phyloP scores from a whole-genome alignment of 2,888 invertebrate species.

The Pyrgus malvae region DNA sequence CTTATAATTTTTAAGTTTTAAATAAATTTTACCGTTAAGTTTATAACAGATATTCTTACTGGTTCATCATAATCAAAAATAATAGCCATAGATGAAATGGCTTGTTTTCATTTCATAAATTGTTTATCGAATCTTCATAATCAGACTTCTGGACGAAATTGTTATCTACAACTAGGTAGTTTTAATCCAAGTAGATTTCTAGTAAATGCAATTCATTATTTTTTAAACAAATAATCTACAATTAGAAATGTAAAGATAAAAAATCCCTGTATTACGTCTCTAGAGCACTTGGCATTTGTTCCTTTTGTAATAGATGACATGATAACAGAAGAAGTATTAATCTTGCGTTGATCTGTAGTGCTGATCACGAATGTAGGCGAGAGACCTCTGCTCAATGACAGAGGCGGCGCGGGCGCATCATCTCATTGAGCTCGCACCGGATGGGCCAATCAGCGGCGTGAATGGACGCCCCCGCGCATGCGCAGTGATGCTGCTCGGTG shows the following conservation, averaged over 20 bases:
- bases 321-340: conserved; percentile 30
- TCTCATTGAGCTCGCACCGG: conserved; percentile 81
- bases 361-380: conserved; percentile 76
- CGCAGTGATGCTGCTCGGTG: conserved; percentile 52
- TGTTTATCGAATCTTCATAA: too few relatives aligned
- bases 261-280: not conserved
- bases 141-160: too few relatives aligned
- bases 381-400: conserved; percentile 78
- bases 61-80: too few relatives aligned
- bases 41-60: too few relatives aligned
- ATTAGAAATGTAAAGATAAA: not conserved
- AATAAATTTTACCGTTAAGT: too few relatives aligned
- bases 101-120: too few relatives aligned
- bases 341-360: conserved; percentile 40
- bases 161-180: too few relatives aligned
- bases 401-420: conserved; percentile 74
- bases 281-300: not conserved
- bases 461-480: conserved; percentile 80
- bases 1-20: too few relatives aligned
- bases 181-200: too few relatives aligned
- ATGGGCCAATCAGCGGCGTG: conserved; percentile 81
- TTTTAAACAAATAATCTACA: not conserved
- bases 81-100: too few relatives aligned
- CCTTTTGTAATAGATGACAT: conserved; percentile 3
- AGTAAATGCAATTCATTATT: too few relatives aligned